A percentile compares a stretch with the other conserved stretches of the same genome.
phyloP scores from a whole-genome alignment of 2,888 invertebrate genomes.

The Drosophila colorata region DNA sequence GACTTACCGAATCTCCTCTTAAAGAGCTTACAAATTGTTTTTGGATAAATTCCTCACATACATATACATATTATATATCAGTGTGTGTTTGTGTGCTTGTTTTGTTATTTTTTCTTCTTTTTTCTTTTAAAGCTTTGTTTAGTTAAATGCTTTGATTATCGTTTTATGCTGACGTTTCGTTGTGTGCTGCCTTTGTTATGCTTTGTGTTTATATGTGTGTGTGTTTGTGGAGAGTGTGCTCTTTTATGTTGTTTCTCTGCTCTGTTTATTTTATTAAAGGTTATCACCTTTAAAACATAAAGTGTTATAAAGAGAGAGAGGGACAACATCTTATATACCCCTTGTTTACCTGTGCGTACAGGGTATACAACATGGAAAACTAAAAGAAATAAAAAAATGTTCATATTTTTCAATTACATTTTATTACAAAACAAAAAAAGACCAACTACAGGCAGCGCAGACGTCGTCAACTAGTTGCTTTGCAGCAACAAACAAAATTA shows the following conservation, averaged over 20 bases:
- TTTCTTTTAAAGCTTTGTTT: no score
- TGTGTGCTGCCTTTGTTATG: conserved; percentile 41
- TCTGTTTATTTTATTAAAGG: background rate
- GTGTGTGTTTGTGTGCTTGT: background rate
- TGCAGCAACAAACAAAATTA: conserved; percentile 22
- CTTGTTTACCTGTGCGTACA: background rate
- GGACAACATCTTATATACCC: background rate
- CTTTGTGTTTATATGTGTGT: conserved; percentile 10
- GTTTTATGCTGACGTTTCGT: conserved; percentile 36
- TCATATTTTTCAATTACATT: background rate
- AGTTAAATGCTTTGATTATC: conserved; percentile 37
- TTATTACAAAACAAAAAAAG: background rate
- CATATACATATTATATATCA: background rate
- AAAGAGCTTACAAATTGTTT: background rate
- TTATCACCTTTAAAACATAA: background rate
- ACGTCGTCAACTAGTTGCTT: conserved; percentile 6
- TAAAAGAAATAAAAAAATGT: background rate
- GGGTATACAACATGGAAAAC: background rate
- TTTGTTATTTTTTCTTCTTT: conserved; percentile 9
- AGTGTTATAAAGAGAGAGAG: background rate
- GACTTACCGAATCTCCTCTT: background rate
- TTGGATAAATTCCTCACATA: background rate
- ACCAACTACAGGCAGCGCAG: background rate
- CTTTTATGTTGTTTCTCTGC: conserved; percentile 5
- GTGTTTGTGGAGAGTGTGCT: background rate